These are phyloP conservation scores for Pachyramphus minor DNA, from an alignment of 2,113 vertebrate genomes.

Conservation along the genomic window DNA sequence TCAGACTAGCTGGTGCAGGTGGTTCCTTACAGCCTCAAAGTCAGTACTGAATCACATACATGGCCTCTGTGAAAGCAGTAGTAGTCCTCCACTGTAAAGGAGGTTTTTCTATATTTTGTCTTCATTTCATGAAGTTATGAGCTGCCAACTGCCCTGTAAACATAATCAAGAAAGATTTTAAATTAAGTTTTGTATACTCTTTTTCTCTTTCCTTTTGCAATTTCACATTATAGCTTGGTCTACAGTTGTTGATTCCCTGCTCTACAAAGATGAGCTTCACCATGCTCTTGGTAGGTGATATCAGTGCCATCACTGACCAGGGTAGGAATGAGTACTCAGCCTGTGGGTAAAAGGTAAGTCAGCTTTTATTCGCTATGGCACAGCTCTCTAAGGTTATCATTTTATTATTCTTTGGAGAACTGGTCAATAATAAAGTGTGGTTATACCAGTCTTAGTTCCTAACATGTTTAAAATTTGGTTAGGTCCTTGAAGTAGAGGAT, in stretches of 20 bases:
- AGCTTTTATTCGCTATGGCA: conserved; percentile 61
- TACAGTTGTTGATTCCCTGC: conserved; percentile 61
- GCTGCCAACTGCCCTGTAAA: conserved; percentile 43
- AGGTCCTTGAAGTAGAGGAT: conserved; percentile 32
- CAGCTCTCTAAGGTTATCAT: conserved; percentile 58
- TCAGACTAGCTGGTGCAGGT: neutral
- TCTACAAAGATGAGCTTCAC: conserved; percentile 64
- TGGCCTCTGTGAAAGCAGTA: neutral
- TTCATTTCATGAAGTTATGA: neutral
- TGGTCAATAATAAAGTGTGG: conserved; percentile 59
- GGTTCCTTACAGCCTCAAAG: neutral
- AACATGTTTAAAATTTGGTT: conserved; percentile 56
- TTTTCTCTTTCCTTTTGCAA: conserved; percentile 66
- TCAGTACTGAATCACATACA: neutral
- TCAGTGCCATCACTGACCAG: conserved; percentile 65
- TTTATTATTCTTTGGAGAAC: conserved; percentile 54
- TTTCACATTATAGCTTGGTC: conserved; percentile 61
- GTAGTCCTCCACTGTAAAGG: neutral
- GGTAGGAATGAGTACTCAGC: conserved; percentile 63
- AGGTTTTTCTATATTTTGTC: neutral
- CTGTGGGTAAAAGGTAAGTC: conserved; percentile 61
- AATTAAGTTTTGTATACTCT: conserved; percentile 61
- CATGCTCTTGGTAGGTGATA: conserved; percentile 62
- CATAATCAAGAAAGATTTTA: neutral
- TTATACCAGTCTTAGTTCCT: conserved; percentile 53